A percentile compares a stretch with the other conserved stretches of the same genome.
phyloP scores from a whole-genome alignment of 2,797 vertebrate species.

The Chrysocyon brachyurus region DNA sequence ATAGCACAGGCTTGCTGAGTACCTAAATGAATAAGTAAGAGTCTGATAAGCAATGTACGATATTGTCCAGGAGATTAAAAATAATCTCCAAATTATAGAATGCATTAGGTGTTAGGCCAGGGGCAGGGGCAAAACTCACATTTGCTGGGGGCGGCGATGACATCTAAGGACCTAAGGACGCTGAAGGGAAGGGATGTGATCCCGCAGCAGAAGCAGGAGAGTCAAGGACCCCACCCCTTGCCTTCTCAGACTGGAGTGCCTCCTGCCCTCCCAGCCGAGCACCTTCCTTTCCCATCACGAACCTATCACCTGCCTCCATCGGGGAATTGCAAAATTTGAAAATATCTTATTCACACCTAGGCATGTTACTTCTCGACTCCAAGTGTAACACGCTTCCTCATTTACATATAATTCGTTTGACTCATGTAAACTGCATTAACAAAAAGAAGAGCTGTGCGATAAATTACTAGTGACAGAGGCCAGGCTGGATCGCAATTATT shows the following conservation, averaged over 20 bases:
- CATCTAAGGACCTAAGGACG: accelerated
- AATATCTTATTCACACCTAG: slow-evolving; percentile 29
- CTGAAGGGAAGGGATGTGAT: accelerated
- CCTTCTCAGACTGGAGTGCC: accelerated
- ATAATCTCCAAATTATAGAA: neutral
- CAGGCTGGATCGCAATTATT: slow-evolving; percentile 64
- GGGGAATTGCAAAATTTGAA: neutral
- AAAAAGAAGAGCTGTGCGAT: neutral
- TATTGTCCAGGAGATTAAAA: neutral
- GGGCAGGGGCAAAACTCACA: accelerated
- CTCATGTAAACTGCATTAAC: slow-evolving; percentile 51
- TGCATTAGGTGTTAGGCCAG: no score
- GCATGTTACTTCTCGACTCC: neutral
- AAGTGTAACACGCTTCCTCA: neutral
- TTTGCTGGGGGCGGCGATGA: neutral
- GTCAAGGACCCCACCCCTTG: accelerated
- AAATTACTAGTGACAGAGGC: slow-evolving; percentile 77
- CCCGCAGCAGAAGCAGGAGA: accelerated
- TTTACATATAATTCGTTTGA: slow-evolving; percentile 47
- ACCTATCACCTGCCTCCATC: neutral
- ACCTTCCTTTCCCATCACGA: accelerated
- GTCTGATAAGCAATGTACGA: neutral
- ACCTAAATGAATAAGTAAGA: neutral
- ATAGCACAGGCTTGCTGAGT: neutral
- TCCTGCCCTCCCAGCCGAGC: accelerated